Conservation (phyloP, 2,888 invertebrate species). For the Pseudanteris insignis region DNA sequence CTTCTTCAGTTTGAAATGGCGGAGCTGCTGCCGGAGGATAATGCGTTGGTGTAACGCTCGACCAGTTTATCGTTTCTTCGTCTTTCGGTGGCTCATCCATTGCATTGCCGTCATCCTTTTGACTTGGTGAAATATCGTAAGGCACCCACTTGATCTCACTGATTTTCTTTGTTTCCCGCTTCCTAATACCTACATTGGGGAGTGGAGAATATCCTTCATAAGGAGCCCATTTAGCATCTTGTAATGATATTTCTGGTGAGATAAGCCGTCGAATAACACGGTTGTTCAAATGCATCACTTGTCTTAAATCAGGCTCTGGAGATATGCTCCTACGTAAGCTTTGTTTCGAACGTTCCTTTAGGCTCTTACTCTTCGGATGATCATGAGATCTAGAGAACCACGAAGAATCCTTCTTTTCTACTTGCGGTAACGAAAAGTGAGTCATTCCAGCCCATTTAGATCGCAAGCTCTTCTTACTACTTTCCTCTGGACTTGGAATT, state of each 20-base stretch:
- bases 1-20: constrained; percentile 53
- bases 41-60: constrained; percentile 60
- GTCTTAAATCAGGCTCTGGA: constrained; percentile 61
- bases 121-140: constrained; percentile 51
- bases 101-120: constrained; percentile 9
- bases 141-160: constrained; percentile 62
- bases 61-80: constrained; percentile 49
- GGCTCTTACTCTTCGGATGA: constrained; percentile 57
- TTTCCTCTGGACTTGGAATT: constrained; percentile 49
- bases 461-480: constrained; percentile 51
- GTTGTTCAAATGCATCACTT: constrained; percentile 54
- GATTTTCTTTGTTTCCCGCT: constrained; percentile 58
- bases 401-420: constrained; percentile 55
- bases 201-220: constrained; percentile 62
- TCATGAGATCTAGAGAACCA: constrained; percentile 52
- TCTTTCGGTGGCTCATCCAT: constrained; percentile 32
- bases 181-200: constrained; percentile 59
- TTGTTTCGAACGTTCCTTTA: constrained; percentile 61
- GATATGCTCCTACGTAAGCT: constrained; percentile 62
- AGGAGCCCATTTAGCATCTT: constrained; percentile 61
- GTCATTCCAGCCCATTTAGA: constrained; percentile 61
- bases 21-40: constrained; percentile 58
- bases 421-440: constrained; percentile 60
- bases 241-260: constrained; percentile 60
- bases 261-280: constrained; percentile 58